A percentile compares a stretch with the other conserved stretches of the same genome.
These are phyloP conservation scores for Papilio polytes DNA, from an alignment of 1,140 invertebrate genomes.

Conservation along the genomic window DNA sequence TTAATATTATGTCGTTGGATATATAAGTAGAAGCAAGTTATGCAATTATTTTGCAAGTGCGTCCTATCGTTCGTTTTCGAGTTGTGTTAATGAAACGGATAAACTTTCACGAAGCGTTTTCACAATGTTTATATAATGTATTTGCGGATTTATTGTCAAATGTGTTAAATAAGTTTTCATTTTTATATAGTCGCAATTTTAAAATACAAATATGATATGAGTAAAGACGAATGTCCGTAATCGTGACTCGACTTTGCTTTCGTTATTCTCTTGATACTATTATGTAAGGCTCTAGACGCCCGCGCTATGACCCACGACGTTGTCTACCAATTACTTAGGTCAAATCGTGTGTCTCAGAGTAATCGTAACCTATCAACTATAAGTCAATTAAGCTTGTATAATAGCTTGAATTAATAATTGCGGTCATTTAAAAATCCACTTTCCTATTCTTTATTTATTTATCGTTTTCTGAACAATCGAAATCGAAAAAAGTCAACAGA, in stretches of 20 bases:
- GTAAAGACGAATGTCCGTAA: background rate
- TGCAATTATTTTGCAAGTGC: slow-evolving; percentile 23
- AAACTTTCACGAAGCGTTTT: slow-evolving; percentile 60
- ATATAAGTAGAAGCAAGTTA: background rate
- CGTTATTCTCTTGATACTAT: background rate
- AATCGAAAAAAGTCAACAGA: background rate
- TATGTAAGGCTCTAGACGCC: background rate
- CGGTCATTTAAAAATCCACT: background rate
- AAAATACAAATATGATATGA: too few species aligned
- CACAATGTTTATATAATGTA: slow-evolving; percentile 48
- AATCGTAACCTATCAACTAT: background rate
- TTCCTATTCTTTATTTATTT: background rate
- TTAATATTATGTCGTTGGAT: background rate
- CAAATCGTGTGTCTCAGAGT: background rate
- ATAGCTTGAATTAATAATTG: background rate
- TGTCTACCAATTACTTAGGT: background rate
- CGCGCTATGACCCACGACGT: background rate
- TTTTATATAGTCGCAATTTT: slow-evolving; percentile 1
- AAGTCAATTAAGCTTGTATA: background rate
- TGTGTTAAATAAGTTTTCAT: slow-evolving; percentile 21
- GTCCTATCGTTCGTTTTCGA: slow-evolving; percentile 58
- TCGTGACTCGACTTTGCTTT: background rate
- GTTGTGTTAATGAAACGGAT: slow-evolving; percentile 61
- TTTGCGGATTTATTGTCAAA: slow-evolving; percentile 38
- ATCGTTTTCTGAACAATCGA: background rate